Conservation (phyloP, 2,888 invertebrate species). For the Drosophila diplacantha region DNA sequence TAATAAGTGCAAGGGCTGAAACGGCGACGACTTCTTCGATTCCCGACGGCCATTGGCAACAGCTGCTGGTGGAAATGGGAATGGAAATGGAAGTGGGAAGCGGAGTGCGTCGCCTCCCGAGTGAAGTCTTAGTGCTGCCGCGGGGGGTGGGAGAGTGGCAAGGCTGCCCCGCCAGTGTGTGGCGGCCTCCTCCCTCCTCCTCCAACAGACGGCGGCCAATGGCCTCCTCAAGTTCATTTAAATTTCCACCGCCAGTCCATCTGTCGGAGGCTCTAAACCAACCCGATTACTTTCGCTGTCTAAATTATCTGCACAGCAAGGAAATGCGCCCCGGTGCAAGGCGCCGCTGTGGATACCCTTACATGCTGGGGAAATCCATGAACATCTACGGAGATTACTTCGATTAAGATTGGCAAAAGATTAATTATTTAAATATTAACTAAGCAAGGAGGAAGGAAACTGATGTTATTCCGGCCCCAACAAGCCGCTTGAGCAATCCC, state of each 20-base stretch:
- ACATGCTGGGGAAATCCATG: too few relatives aligned
- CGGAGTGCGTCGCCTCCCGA: conserved; percentile 27
- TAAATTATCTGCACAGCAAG: conserved; percentile 54
- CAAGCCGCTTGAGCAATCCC: too few relatives aligned
- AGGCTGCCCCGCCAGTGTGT: conserved; percentile 3
- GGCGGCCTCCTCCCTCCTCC: not conserved
- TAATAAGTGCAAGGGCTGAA: conserved; percentile 27
- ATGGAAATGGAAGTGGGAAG: conserved; percentile 1
- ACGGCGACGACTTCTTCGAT: conserved; percentile 27
- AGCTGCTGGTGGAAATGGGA: conserved; percentile 25
- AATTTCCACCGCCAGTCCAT: conserved; percentile 38
- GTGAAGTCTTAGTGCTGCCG: conserved; percentile 65
- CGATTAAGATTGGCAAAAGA: not conserved
- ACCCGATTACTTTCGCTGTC: conserved; percentile 68
- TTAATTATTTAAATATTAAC: not conserved
- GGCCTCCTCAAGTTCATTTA: conserved; percentile 52
- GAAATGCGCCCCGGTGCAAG: too few relatives aligned
- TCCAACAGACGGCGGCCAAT: conserved; percentile 7
- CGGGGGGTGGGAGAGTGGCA: not conserved
- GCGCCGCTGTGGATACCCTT: conserved; percentile 1
- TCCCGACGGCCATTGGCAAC: conserved; percentile 37
- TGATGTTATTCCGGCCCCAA: not conserved
- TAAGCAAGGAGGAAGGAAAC: not conserved
- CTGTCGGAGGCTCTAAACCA: conserved; percentile 29
- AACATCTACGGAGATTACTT: not conserved